Conservation (phyloP, 2,888 invertebrate species). For the Sarcophaga rosellei region DNA sequence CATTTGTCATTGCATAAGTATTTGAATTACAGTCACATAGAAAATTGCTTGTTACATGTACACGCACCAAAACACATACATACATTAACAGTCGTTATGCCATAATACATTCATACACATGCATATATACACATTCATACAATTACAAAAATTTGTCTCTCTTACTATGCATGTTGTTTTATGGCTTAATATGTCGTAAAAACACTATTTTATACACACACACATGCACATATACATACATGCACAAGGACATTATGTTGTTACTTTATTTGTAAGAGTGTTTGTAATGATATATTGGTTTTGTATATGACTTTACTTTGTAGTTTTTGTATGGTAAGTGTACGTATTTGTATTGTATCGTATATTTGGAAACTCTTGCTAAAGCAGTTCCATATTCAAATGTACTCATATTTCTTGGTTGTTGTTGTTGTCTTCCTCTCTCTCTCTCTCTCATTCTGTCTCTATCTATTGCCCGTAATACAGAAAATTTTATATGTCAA, state of each 20-base stretch:
- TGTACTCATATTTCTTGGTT: background rate
- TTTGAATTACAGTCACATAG: slow-evolving; percentile 20
- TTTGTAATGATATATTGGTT: background rate
- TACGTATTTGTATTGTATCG: background rate
- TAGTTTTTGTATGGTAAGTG: background rate
- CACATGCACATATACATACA: background rate
- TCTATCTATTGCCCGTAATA: background rate
- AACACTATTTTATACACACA: background rate
- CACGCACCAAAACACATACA: background rate
- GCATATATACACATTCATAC: background rate
- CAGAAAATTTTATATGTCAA: slow-evolving; percentile 35
- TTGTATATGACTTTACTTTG: background rate
- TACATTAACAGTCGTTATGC: background rate
- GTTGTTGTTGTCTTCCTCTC: background rate
- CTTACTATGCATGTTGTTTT: slow-evolving; percentile 34
- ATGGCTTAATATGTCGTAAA: slow-evolving; percentile 39
- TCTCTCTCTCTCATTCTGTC: too few relatives aligned
- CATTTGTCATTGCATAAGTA: slow-evolving; percentile 46
- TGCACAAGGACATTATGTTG: background rate
- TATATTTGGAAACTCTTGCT: too few relatives aligned
- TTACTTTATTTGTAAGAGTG: background rate
- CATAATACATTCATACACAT: slow-evolving; percentile 4
- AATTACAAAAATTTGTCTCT: slow-evolving; percentile 34
- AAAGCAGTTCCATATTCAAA: background rate
- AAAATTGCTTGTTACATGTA: background rate